phyloP scores from a whole-genome alignment of 1,140 invertebrate species.

The Leptinotarsa texana region DNA sequence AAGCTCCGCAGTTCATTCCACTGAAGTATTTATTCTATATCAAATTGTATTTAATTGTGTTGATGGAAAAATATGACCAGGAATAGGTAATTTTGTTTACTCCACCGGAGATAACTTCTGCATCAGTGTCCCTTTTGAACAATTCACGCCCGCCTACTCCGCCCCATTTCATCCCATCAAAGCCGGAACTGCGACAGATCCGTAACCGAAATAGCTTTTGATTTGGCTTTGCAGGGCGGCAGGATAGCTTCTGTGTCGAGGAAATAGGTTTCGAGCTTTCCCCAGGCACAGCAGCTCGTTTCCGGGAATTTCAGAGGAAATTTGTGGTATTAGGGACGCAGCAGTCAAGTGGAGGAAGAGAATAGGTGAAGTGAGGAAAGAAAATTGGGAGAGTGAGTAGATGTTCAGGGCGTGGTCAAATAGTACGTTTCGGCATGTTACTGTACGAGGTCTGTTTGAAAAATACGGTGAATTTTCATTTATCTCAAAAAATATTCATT shows the following conservation, averaged over 20 bases:
- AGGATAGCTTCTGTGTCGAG: neutral
- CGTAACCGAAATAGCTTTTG: slow-evolving; percentile 3
- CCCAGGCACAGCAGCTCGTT: neutral
- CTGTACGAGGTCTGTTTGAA: no score
- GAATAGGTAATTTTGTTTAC: no score
- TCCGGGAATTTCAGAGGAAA: neutral
- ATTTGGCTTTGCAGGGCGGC: neutral
- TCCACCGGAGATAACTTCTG: no score
- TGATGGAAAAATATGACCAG: no score
- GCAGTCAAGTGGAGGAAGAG: neutral
- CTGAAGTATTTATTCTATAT: no score
- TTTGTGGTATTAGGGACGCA: neutral
- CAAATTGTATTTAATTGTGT: no score
- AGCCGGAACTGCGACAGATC: slow-evolving; percentile 1
- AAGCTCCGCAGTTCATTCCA: no score
- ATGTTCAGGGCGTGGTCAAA: neutral
- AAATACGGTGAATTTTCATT: no score
- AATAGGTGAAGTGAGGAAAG: neutral
- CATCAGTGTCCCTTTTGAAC: neutral
- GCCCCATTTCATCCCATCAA: neutral
- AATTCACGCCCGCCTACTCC: neutral
- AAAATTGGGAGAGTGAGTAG: neutral
- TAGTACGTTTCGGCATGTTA: neutral
- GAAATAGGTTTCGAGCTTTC: neutral
- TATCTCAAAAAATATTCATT: no score